Conservation (phyloP, 2,888 invertebrate genomes). For the Cataglyphis altisquamis region DNA sequence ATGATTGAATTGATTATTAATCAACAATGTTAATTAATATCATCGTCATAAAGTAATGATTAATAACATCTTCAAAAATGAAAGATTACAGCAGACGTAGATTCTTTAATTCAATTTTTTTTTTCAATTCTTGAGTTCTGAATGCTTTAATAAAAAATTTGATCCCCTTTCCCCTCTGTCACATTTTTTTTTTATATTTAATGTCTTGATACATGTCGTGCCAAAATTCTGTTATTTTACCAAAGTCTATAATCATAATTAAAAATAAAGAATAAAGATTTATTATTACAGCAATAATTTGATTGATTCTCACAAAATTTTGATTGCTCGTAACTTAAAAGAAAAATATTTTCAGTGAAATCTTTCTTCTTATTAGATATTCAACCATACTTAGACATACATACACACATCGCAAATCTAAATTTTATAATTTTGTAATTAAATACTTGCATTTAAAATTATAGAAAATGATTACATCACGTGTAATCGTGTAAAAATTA, state of each 20-base stretch:
- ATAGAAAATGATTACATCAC: neutral
- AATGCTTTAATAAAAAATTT: neutral
- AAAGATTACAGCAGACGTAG: neutral
- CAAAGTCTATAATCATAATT: neutral
- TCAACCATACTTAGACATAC: neutral
- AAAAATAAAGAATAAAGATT: neutral
- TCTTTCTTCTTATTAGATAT: conserved; percentile 7
- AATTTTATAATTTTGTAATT: neutral
- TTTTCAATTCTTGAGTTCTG: neutral
- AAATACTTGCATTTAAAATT: neutral
- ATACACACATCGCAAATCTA: neutral
- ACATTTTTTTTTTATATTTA: neutral
- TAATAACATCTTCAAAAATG: neutral
- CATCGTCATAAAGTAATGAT: neutral
- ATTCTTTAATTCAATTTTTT: neutral
- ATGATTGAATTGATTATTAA: neutral
- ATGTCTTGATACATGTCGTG: neutral
- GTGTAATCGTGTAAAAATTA: neutral
- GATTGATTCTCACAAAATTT: neutral
- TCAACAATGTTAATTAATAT: neutral
- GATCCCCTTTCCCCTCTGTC: neutral
- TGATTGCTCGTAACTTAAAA: neutral
- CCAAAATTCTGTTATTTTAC: neutral
- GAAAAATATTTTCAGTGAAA: neutral
- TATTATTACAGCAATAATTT: neutral